Evolutionary conservation across 2,113 vertebrate species (phyloP), one percentile per base, ranked within the genome.

Genomic region (Megaceryle torquata): DNA sequence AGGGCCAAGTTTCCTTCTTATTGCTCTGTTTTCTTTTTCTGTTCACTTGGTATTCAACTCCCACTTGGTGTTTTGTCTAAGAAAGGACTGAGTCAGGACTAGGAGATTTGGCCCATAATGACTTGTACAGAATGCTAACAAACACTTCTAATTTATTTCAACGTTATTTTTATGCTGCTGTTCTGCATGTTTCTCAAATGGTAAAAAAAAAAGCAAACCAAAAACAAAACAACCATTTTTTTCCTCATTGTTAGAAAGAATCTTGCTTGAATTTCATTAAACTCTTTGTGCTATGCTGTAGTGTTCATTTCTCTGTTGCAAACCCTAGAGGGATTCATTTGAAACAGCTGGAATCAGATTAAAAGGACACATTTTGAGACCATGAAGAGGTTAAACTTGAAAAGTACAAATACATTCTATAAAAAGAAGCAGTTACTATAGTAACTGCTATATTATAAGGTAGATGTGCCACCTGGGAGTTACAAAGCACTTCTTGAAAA

Each of bases 401-500:
- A 95, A 92, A 81, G 61, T 95, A 93, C 48, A 72, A 87, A 67
- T 72, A 46, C 74, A 74, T 91, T 88, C 91, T 95, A 91, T 91
- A 96, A 96, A 97, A 98, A 97, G 91, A 54, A 91, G 75, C 63
- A 65, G 94, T 96, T 94, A 14, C 93, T 89, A 91, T 97, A 67
- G 94, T 63, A 97, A 96, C 85, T 15, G 25, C 76, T 96, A 31
- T 81, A 78, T 74, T 86, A 56, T 64, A 80, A 88, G 81, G 84
- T 84, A 61, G 91, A 95, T 94, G 72, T 95, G 95, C 80, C 92
- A 80, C 75, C 76, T 94, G 92, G 80, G 92, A 97, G 71, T 88
- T 96, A 89, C 83, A 96, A 96, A 96, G 95, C 71, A 63, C 84
- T 97, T 85, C 94, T 96, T 92, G 95, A 95, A 95, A 97, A 96